A percentile compares a stretch with the other conserved stretches of the same genome.
phyloP scores from a whole-genome alignment of 2,888 invertebrate species.

The Clunio marinus region DNA sequence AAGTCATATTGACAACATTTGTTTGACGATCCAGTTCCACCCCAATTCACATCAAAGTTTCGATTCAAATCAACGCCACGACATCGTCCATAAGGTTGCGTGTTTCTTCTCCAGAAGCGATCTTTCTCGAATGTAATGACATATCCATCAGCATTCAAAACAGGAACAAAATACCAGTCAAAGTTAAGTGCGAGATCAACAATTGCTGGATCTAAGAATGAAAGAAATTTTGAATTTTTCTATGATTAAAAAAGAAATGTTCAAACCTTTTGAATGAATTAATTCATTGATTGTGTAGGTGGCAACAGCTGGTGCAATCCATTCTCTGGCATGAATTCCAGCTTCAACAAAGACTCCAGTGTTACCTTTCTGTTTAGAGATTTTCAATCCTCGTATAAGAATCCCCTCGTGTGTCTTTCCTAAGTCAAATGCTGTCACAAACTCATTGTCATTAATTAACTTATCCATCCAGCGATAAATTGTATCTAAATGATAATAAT shows the following conservation, averaged over 20 bases:
- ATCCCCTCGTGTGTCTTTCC: slow-evolving; percentile 54
- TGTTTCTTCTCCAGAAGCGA: slow-evolving; percentile 76
- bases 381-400: slow-evolving; percentile 49
- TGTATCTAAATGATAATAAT: slow-evolving; percentile 50
- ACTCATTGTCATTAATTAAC: slow-evolving; percentile 43
- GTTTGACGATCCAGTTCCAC: slow-evolving; percentile 54
- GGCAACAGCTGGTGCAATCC: slow-evolving; percentile 55
- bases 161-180: slow-evolving; percentile 73
- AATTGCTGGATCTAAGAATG: slow-evolving; percentile 43
- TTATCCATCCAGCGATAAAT: slow-evolving; percentile 49
- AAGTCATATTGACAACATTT: slow-evolving; percentile 59
- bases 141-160: slow-evolving; percentile 75
- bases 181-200: slow-evolving; percentile 47
- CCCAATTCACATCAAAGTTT: slow-evolving; percentile 63
- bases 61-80: slow-evolving; percentile 65
- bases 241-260: too few species aligned
- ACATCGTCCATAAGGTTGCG: slow-evolving; percentile 54
- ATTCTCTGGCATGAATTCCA: slow-evolving; percentile 50
- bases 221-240: too few species aligned
- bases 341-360: slow-evolving; percentile 49
- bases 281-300: slow-evolving; percentile 54
- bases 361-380: slow-evolving; percentile 44
- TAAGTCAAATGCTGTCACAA: slow-evolving; percentile 50
- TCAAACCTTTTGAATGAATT: slow-evolving; percentile 50
- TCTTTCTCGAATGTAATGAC: slow-evolving; percentile 69